phyloP scores from a whole-genome alignment of 1,140 invertebrate genomes.

The Pinna nobilis region DNA sequence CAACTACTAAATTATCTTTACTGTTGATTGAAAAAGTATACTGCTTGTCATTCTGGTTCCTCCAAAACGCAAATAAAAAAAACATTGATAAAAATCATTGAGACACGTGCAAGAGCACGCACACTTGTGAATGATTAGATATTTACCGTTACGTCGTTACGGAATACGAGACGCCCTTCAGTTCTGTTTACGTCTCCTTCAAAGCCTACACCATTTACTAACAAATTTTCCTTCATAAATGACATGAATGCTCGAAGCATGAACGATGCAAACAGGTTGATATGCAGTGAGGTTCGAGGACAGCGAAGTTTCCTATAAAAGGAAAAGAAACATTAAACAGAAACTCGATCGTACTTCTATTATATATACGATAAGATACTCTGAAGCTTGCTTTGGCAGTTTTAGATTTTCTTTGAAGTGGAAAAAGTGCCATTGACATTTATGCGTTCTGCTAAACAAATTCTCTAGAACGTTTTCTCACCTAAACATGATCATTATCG shows the following conservation, averaged over 20 bases:
- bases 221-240: conserved; percentile 79
- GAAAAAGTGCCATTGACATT: not conserved
- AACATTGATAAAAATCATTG: not conserved
- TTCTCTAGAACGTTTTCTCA: conserved; percentile 44
- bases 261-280: conserved; percentile 83
- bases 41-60: too few relatives aligned
- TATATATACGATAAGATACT: not conserved
- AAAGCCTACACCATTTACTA: conserved; percentile 78
- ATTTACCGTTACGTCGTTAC: conserved; percentile 57
- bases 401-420: too few relatives aligned
- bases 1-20: too few relatives aligned
- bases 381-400: not conserved
- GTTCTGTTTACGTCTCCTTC: conserved; percentile 50
- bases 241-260: conserved; percentile 80
- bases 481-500: conserved; percentile 63
- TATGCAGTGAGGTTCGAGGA: conserved; percentile 82
- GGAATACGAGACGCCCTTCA: conserved; percentile 49
- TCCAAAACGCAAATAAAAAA: too few relatives aligned
- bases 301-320: conserved; percentile 78
- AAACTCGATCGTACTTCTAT: not conserved
- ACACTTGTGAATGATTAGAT: not conserved
- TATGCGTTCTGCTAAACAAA: not conserved
- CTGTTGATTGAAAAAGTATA: too few relatives aligned
- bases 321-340: not conserved
- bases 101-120: too few relatives aligned